Conservation (phyloP, 2,113 vertebrate species). For the Ciconia stormi region DNA sequence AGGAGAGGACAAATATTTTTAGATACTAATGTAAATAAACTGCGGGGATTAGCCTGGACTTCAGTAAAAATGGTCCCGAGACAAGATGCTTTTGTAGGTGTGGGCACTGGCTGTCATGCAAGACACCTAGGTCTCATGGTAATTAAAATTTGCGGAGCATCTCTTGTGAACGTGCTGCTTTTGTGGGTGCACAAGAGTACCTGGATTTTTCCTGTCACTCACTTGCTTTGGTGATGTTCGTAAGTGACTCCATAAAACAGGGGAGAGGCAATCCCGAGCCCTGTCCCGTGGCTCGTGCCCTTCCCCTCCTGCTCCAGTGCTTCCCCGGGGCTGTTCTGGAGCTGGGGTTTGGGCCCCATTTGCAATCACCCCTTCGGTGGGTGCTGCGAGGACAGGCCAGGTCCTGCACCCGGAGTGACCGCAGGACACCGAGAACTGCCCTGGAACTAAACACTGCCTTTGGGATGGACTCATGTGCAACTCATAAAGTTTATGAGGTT, state of each 20-base stretch:
- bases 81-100: background rate
- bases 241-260: background rate
- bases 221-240: background rate
- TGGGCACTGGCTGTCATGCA: background rate
- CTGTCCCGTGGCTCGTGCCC: background rate
- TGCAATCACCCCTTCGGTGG: fast-evolving
- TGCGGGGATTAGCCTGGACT: background rate
- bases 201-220: background rate
- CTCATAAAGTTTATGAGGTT: background rate
- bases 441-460: background rate
- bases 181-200: background rate
- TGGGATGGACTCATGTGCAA: too few relatives aligned
- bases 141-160: background rate
- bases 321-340: background rate
- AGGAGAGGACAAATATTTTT: constrained; percentile 24
- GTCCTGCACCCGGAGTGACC: background rate
- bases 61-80: background rate
- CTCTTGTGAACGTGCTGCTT: background rate
- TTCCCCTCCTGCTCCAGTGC: background rate
- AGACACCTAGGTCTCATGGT: background rate
- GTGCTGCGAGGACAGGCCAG: background rate
- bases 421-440: too few relatives aligned
- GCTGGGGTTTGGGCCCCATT: fast-evolving
- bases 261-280: background rate
- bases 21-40: background rate